Evolutionary conservation across 2,888 invertebrate species (phyloP).

Genomic region (Trissolcus brochymenae): DNA sequence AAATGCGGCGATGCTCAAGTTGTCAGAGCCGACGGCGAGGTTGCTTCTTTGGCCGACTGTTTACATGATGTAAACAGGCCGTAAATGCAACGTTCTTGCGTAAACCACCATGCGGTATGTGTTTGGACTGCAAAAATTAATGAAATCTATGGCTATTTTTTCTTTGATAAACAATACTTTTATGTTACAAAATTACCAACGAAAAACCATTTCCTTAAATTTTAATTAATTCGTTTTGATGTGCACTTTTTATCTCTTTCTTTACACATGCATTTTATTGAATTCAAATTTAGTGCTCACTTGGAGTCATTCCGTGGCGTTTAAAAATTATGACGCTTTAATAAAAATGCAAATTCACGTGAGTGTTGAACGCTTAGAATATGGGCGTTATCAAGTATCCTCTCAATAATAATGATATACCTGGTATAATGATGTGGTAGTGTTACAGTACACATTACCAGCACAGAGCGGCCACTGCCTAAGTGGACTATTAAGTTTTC

Average conservation of each 20-base stretch:
- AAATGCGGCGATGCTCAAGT: conserved; percentile 16
- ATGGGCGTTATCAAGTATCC: conserved; percentile 1
- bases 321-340: too few species aligned
- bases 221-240: not conserved
- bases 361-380: not conserved
- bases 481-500: conserved; percentile 6
- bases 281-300: not conserved
- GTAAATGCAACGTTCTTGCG: conserved; percentile 28
- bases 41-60: conserved; percentile 21
- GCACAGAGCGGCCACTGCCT: conserved; percentile 4
- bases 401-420: conserved; percentile 2
- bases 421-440: conserved; percentile 5
- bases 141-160: conserved; percentile 20
- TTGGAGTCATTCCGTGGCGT: too few species aligned
- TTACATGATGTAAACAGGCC: conserved; percentile 35
- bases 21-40: conserved; percentile 2
- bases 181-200: too few species aligned
- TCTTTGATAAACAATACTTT: not conserved
- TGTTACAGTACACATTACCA: conserved; percentile 3
- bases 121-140: conserved; percentile 9
- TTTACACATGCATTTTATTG: not conserved
- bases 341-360: not conserved
- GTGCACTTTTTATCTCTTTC: not conserved
- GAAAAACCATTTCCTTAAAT: too few species aligned
- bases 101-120: conserved; percentile 15